Conservation (phyloP, 2,113 vertebrate genomes). For the Sphaerodactylus townsendi region DNA sequence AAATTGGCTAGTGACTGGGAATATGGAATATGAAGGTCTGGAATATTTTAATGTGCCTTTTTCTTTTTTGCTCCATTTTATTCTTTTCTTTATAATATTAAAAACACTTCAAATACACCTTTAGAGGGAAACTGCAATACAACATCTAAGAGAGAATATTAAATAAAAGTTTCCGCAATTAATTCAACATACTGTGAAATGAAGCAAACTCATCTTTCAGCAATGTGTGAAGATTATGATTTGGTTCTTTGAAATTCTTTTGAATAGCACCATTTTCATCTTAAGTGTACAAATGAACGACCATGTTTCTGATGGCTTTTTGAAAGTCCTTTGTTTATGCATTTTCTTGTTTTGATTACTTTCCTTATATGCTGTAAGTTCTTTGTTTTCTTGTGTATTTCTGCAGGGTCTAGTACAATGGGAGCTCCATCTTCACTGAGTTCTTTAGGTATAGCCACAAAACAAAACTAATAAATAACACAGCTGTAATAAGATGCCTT, state of each 20-base stretch:
- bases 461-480: neutral
- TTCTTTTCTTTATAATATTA: neutral
- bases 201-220: neutral
- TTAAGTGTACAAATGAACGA: neutral
- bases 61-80: neutral
- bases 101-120: neutral
- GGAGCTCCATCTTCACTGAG: rapidly evolving
- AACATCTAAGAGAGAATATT: neutral
- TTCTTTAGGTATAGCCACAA: neutral
- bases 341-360: slow-evolving; percentile 11
- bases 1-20: neutral
- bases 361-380: slow-evolving; percentile 16
- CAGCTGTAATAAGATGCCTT: rapidly evolving
- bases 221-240: neutral
- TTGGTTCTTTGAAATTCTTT: slow-evolving; percentile 4
- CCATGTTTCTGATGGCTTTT: neutral
- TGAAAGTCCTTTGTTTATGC: neutral
- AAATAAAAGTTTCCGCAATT: neutral
- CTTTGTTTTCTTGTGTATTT: neutral
- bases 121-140: neutral
- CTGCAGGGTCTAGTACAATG: neutral
- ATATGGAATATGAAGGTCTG: neutral
- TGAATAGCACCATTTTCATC: neutral
- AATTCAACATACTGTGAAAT: neutral
- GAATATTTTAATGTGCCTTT: neutral